These are phyloP conservation scores for Lysandra bellargus DNA, from an alignment of 2,888 invertebrate genomes.

Conservation along the genomic window DNA sequence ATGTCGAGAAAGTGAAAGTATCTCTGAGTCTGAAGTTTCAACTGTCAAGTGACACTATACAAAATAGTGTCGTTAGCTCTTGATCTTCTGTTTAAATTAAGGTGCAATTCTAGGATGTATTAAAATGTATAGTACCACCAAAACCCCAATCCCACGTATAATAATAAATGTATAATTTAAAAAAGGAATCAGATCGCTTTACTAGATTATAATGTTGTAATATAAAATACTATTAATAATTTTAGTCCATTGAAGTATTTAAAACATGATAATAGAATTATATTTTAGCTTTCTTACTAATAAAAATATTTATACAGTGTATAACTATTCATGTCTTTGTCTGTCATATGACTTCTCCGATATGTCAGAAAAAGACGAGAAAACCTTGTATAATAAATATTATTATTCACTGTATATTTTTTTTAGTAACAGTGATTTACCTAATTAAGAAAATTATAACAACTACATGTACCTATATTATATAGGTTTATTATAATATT, in stretches of 20 bases:
- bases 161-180: slow-evolving; percentile 22
- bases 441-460: background rate
- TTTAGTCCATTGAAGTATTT: background rate
- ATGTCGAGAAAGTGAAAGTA: too few species aligned
- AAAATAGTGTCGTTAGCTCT: too few species aligned
- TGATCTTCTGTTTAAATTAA: background rate
- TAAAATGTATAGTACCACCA: background rate
- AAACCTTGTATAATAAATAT: background rate
- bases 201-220: background rate
- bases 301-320: background rate
- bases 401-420: background rate
- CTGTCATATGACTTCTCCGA: background rate
- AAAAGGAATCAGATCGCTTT: slow-evolving; percentile 28
- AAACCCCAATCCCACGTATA: background rate
- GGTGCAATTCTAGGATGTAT: background rate
- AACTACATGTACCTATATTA: background rate
- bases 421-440: background rate
- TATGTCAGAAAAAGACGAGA: background rate
- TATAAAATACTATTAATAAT: background rate
- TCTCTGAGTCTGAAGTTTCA: too few species aligned
- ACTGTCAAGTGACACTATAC: background rate
- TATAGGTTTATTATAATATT: background rate
- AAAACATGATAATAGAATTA: background rate
- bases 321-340: background rate
- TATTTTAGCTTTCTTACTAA: background rate